phyloP scores from a whole-genome alignment of 2,113 vertebrate species.

The Donacobius atricapilla region DNA sequence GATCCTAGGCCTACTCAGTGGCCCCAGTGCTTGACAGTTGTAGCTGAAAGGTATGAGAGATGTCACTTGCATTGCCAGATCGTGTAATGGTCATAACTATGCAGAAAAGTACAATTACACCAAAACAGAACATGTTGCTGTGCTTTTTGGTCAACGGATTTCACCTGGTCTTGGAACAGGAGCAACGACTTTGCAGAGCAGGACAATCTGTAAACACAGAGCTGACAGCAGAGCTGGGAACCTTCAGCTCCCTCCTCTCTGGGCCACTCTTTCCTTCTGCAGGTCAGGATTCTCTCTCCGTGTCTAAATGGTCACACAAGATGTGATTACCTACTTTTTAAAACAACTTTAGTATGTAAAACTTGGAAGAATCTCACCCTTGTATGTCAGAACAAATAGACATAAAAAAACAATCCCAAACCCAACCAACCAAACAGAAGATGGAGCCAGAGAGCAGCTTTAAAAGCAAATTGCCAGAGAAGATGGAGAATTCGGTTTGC shows the following conservation, averaged over 20 bases:
- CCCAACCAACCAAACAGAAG: not conserved
- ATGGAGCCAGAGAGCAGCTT: constrained; percentile 63
- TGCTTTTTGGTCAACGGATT: not conserved
- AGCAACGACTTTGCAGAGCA: not conserved
- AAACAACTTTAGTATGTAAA: not conserved
- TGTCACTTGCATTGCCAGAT: not conserved
- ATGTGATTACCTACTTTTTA: not conserved
- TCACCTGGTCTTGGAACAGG: not conserved
- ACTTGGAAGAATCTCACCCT: not conserved
- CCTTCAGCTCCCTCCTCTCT: not conserved
- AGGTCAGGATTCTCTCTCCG: not conserved
- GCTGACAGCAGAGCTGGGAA: not conserved
- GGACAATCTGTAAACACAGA: not conserved
- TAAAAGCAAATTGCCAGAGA: not conserved
- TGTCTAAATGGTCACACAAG: not conserved
- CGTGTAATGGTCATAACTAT: not conserved
- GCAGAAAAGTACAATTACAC: not conserved
- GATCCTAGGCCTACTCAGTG: not conserved
- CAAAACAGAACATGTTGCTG: not conserved
- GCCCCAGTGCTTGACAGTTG: not conserved
- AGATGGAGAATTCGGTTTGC: not conserved
- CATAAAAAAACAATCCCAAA: not conserved
- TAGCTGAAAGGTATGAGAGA: not conserved
- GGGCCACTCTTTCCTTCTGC: not conserved
- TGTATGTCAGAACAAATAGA: not conserved